Conservation (phyloP, 2,797 vertebrate genomes). For the Cygnus olor region DNA sequence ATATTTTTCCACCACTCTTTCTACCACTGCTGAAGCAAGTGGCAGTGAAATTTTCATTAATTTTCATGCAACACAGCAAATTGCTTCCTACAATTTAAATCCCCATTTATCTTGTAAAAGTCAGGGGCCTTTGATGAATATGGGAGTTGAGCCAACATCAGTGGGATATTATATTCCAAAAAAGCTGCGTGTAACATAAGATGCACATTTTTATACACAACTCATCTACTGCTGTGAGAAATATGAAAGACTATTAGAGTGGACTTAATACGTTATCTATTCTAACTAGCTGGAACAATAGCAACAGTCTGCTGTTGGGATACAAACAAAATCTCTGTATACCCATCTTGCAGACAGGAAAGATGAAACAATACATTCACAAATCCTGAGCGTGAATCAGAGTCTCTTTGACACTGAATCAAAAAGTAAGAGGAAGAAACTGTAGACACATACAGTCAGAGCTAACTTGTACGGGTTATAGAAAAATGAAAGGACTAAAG, state of each 20-base stretch:
- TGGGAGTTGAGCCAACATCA: neutral
- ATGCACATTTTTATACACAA: neutral
- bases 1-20: conserved; percentile 47
- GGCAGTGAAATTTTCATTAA: conserved; percentile 57
- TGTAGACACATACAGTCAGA: neutral
- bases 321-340: neutral
- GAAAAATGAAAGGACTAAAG: neutral
- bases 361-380: neutral
- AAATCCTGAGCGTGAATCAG: neutral
- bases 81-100: conserved; percentile 54
- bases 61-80: conserved; percentile 56
- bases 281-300: neutral
- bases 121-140: neutral
- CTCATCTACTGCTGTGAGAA: neutral
- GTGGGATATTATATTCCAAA: neutral
- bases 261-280: neutral
- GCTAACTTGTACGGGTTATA: neutral
- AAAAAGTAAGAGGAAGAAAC: neutral
- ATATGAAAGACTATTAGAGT: neutral
- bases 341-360: neutral
- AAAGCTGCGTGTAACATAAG: neutral
- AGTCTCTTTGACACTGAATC: neutral
- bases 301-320: neutral
- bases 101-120: conserved; percentile 47
- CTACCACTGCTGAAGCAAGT: neutral